Evolutionary conservation across 2,797 vertebrate genomes (phyloP), one percentile per base, ranked within the genome.

Genomic region (Telmatherina bonti): DNA sequence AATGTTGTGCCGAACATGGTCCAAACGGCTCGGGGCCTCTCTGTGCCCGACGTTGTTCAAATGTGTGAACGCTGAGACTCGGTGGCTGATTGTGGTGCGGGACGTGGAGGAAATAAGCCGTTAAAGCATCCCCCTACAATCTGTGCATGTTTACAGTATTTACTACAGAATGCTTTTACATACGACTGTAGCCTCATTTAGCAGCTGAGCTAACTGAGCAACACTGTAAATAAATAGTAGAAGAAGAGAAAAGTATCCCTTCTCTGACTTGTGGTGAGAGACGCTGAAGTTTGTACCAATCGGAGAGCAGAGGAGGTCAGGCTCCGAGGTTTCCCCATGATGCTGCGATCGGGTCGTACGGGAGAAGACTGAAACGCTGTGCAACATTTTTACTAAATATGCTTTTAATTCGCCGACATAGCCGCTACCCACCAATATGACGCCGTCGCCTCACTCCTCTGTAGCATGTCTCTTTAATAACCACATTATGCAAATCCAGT

Each of bases 101-200:
- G 16, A 18, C 5, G 54, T 33, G 31, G 65, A 59, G 57, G 66
- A 74, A 41, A 56, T 67, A 41, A 59, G 58, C 72, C 77, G 70
- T 64, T 36, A 9, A 18, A 60, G 54, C 53, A 24, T 6, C 35
- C 64, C 36, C 20, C 35, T 79, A 64, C 78, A 80, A 53, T 67
- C 76, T 36, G 65, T 86, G 90, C 90, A 92, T 92, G 90, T 85
- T 91, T 88, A 81, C 81, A 89, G n/a, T 83, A 88, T 85, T 85
- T 87, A 87, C 73, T 33, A 67, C 77, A 24, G 65, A 66, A 79
- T 62, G 73, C 64, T 84, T 86, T 78, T 38, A 78, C 45, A 59
- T 45, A 24, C 11, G 22, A 68, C 62, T 59, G 63, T 71, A 74
- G 70, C 78, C 68, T 86, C 68, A 41, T 22, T 79, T 75, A 71